Percentiles rank a stretch among this genome's conserved stretches.
phyloP scores from a whole-genome alignment of 2,888 invertebrate species.

The Lasioglossum lativentre region DNA sequence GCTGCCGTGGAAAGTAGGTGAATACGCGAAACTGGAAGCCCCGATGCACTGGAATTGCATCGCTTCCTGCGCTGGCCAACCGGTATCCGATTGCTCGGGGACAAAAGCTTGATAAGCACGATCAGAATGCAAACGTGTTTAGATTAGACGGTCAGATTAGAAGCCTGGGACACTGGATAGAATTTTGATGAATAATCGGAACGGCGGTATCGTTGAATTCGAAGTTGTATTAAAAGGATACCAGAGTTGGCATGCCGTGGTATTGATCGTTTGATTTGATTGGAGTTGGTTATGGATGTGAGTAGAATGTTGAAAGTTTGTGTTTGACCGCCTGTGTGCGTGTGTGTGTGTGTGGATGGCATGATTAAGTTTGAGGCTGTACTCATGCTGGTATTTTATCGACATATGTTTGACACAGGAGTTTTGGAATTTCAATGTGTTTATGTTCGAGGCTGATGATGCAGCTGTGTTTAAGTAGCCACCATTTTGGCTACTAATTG shows the following conservation, averaged over 20 bases:
- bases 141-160: not conserved
- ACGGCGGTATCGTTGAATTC: not conserved
- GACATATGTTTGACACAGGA: too few species aligned
- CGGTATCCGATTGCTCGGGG: not conserved
- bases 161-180: not conserved
- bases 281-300: not conserved
- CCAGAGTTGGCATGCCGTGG: not conserved
- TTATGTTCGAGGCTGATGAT: too few species aligned
- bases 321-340: too few species aligned
- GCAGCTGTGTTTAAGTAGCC: too few species aligned
- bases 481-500: not conserved
- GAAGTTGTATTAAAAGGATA: not conserved
- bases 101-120: slow-evolving; percentile 1
- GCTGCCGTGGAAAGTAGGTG: not conserved
- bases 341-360: too few species aligned
- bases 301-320: too few species aligned
- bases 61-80: not conserved
- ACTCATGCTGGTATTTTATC: too few species aligned
- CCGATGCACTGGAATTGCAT: not conserved
- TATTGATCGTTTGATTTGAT: not conserved
- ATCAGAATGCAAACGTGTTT: not conserved
- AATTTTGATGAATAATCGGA: not conserved
- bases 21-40: not conserved
- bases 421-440: too few species aligned
- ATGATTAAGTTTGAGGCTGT: too few species aligned